A percentile compares a stretch with the other conserved stretches of the same genome.
phyloP scores from a whole-genome alignment of 2,888 invertebrate genomes.

The Cremastinae sp. region DNA sequence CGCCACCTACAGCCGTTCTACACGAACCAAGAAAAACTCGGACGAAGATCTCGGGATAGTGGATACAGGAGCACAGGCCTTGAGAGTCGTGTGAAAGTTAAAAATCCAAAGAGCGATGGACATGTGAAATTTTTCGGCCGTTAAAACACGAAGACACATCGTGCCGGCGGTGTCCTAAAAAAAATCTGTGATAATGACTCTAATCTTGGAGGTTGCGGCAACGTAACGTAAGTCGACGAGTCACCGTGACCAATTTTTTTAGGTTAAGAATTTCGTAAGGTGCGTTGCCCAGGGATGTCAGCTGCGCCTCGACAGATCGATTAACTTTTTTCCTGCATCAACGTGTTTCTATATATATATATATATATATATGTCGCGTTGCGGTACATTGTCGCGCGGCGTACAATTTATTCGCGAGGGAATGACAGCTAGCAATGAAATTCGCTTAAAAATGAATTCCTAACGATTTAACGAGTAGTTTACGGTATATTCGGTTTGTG shows the following conservation, averaged over 20 bases:
- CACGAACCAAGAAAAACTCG: too few species aligned
- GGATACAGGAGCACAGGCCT: too few species aligned
- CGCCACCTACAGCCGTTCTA: too few species aligned
- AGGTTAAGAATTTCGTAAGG: slow-evolving; percentile 51
- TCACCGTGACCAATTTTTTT: slow-evolving; percentile 4
- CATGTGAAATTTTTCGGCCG: slow-evolving; percentile 59
- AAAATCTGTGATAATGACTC: slow-evolving; percentile 55
- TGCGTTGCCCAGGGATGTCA: slow-evolving; percentile 34
- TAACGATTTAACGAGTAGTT: too few species aligned
- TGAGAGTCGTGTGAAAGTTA: slow-evolving; percentile 55
- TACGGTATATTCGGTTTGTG: too few species aligned
- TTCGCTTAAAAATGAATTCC: too few species aligned
- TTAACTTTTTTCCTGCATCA: slow-evolving; percentile 37
- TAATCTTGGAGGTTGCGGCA: slow-evolving; percentile 16
- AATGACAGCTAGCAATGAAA: too few species aligned
- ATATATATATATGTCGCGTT: slow-evolving; percentile 2
- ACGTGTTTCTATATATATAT: not conserved
- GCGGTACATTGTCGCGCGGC: not conserved
- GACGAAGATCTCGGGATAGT: too few species aligned
- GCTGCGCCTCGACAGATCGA: slow-evolving; percentile 51
- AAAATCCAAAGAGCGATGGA: slow-evolving; percentile 55
- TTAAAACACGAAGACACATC: slow-evolving; percentile 26
- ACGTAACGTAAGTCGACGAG: slow-evolving; percentile 39
- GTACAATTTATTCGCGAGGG: not conserved
- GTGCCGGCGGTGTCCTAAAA: slow-evolving; percentile 21